phyloP scores from a whole-genome alignment of 2,797 vertebrate genomes.

The Acanthurus leucopareius region DNA sequence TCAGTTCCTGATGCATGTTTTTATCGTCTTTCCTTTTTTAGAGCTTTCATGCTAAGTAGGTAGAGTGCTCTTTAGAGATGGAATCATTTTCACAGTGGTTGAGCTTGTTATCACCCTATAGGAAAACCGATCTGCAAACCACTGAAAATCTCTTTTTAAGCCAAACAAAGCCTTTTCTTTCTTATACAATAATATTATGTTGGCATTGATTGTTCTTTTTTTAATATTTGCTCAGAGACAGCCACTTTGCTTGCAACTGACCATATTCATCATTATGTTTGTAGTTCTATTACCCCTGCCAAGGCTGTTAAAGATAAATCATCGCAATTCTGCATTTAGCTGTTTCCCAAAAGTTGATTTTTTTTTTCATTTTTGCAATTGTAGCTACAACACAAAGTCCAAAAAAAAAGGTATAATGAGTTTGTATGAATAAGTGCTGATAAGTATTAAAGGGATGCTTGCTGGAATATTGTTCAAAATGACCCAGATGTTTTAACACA shows the following conservation, averaged over 20 bases:
- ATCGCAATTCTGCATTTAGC: not conserved
- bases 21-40: not conserved
- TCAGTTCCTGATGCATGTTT: not conserved
- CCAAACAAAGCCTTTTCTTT: not conserved
- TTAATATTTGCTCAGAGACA: not conserved
- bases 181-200: not conserved
- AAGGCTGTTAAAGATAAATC: not conserved
- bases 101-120: not conserved
- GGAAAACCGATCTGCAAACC: not conserved
- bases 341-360: not conserved
- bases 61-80: not conserved
- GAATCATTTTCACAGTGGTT: not conserved
- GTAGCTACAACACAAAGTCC: not conserved
- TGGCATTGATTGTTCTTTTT: not conserved
- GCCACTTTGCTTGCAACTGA: not conserved
- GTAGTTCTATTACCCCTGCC: not conserved
- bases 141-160: not conserved
- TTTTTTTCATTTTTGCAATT: not conserved
- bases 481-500: conserved; percentile 69
- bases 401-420: not conserved
- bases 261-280: not conserved
- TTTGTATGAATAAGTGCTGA: not conserved
- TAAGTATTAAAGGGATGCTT: conserved; percentile 28
- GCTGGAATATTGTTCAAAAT: conserved; percentile 56
- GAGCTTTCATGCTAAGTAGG: not conserved